A percentile compares a stretch with the other conserved stretches of the same genome.
Evolutionary conservation across 2,888 invertebrate species (phyloP).

Genomic region (Argynnis bischoffii): DNA sequence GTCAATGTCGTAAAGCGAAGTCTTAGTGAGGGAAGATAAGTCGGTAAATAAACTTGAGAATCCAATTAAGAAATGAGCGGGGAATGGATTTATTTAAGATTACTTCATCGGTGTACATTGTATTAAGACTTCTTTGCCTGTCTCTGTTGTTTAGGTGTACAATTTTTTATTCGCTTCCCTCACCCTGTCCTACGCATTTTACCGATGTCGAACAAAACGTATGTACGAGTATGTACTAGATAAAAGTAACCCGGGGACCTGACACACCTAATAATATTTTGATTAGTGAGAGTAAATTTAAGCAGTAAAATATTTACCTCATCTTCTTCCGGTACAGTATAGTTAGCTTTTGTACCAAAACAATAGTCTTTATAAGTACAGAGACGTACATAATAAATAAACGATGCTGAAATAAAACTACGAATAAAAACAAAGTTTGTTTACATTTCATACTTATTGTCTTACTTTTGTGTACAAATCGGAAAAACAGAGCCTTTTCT

Average conservation of each 20-base stretch:
- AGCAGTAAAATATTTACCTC: too few relatives aligned
- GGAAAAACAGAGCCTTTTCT: slow-evolving; percentile 32
- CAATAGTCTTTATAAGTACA: background rate
- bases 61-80: slow-evolving; percentile 77
- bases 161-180: background rate
- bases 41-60: slow-evolving; percentile 77
- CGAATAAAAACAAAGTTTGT: background rate
- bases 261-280: too few relatives aligned
- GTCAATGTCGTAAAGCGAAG: slow-evolving; percentile 67
- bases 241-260: too few relatives aligned
- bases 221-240: too few relatives aligned
- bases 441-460: slow-evolving; percentile 14
- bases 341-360: background rate
- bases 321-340: background rate
- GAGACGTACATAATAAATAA: background rate
- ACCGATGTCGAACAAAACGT: too few relatives aligned
- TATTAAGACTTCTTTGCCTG: slow-evolving; percentile 49
- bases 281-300: too few relatives aligned
- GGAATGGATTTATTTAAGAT: slow-evolving; percentile 68
- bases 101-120: slow-evolving; percentile 69
- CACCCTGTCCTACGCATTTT: too few relatives aligned
- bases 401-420: background rate
- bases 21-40: slow-evolving; percentile 68
- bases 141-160: background rate
- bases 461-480: slow-evolving; percentile 16